Evolutionary conservation across 2,797 vertebrate genomes (phyloP), one percentile per base, ranked within the genome.

Genomic region (Hyperoplus immaculatus): DNA sequence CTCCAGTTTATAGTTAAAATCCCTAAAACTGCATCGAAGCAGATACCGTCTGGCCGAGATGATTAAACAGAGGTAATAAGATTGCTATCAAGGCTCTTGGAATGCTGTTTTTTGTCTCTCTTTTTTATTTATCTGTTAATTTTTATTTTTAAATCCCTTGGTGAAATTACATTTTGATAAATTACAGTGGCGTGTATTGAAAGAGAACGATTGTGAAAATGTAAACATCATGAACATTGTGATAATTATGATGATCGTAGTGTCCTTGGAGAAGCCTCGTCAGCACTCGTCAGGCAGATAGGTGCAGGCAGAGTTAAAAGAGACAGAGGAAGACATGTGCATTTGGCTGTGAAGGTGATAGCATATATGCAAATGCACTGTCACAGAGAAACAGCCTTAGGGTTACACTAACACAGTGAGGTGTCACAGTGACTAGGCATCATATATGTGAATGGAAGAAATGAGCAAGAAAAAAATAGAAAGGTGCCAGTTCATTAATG

Each of bases 1-100:
- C 64, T 80, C 49, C 38, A 3, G 29, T 49, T 65, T 69, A 74
- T 50, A 69, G 62, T 64, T 69, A 39, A 75, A 70, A 79, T 73
- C 53, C 4, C 0, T 47, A 38, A 77, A 82, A 77, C 43, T 60
- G 64, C 64, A 45, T 76, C 4, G 29, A 53, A 64, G 43, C 54
- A 36, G 43, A 70, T 58, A 21, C 14, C 5, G 58, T 21, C 54
- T 69, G n/a, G 18, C 46, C 5, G 8, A 8, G 68, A 51, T 58
- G 13, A 41, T 46, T 46, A 60, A 45, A 11, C 6, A 49, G n/a
- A n/a, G 21, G 29, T 65, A 47, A 66, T 72, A 29, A 54, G 41
- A 63, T 51, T 63, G 60, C 38, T 12, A 14, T 69, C 45, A 56
- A 50, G 9, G 53, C 38, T 70, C 53, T 53, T 16, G 41, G 8